Percentiles rank a stretch among this genome's conserved stretches.
Conservation (phyloP, 2,888 invertebrate species). For the Limnephilus rhombicus region DNA sequence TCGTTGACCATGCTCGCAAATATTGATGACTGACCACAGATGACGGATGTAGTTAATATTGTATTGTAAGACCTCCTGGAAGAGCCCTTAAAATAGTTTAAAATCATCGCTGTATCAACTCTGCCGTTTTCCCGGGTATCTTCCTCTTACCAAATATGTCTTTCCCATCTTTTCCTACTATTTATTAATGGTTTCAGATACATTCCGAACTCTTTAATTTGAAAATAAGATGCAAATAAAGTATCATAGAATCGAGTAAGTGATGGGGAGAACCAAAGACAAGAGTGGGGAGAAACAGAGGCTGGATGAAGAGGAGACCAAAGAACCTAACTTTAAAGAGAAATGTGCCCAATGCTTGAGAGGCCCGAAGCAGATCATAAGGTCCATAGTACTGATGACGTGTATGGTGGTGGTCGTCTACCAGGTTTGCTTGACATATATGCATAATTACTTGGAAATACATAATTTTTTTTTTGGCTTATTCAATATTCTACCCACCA, state of each 20-base stretch:
- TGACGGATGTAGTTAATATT: too few species aligned
- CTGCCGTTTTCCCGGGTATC: too few species aligned
- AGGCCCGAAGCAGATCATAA: conserved; percentile 78
- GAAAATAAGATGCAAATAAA: neutral
- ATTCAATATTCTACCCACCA: too few species aligned
- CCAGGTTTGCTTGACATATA: conserved; percentile 74
- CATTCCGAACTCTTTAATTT: neutral
- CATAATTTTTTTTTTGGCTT: neutral
- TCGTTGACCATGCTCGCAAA: too few species aligned
- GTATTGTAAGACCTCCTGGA: too few species aligned
- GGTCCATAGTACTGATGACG: conserved; percentile 76
- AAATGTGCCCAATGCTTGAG: conserved; percentile 73
- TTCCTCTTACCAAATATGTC: too few species aligned
- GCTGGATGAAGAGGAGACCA: conserved; percentile 3
- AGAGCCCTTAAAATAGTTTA: too few species aligned
- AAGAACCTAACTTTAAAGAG: conserved; percentile 68
- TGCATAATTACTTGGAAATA: neutral
- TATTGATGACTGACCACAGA: too few species aligned
- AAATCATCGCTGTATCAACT: too few species aligned
- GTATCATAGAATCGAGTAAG: neutral
- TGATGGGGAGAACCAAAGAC: conserved; percentile 15
- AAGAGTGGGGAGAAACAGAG: neutral
- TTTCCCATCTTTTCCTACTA: neutral
- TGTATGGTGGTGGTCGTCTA: conserved; percentile 79
- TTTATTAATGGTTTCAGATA: neutral